Percentiles rank a stretch among this genome's conserved stretches.
These are phyloP conservation scores for Ivindomyrus marchei DNA, from an alignment of 2,113 vertebrate genomes.

Conservation along the genomic window DNA sequence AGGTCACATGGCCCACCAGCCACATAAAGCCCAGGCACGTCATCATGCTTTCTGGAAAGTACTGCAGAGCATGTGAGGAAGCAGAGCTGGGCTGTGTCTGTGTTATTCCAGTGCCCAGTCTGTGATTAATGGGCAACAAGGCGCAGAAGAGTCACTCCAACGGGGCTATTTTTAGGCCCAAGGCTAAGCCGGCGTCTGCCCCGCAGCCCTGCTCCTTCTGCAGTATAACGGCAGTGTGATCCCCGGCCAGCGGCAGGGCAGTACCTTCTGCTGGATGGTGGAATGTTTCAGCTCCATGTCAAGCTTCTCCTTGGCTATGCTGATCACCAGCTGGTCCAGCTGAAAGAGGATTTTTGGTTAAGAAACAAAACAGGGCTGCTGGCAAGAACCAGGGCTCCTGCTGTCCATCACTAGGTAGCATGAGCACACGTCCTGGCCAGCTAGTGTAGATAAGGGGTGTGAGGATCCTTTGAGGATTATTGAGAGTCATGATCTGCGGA, in stretches of 20 bases:
- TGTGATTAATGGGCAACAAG: constrained; percentile 1
- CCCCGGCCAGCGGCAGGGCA: background rate
- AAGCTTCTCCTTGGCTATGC: constrained; percentile 89
- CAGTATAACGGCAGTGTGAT: background rate
- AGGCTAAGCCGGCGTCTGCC: background rate
- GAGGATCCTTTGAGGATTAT: background rate
- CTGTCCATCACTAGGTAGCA: background rate
- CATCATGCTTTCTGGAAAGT: background rate
- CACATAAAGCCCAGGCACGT: background rate
- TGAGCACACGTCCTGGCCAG: background rate
- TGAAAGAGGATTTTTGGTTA: constrained; percentile 50
- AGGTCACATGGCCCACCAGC: background rate
- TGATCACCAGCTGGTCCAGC: constrained; percentile 89
- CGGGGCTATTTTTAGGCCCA: background rate
- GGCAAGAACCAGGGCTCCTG: background rate
- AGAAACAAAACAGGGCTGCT: background rate
- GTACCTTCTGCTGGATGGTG: constrained; percentile 97
- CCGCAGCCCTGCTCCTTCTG: background rate
- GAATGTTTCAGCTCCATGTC: constrained; percentile 97
- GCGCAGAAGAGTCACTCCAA: background rate
- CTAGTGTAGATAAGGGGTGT: background rate
- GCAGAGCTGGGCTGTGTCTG: background rate
- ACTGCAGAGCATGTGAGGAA: background rate
- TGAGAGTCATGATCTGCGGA: background rate
- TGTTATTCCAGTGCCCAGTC: background rate